Evolutionary conservation across 2,113 vertebrate genomes (phyloP).

Genomic region (Vulpes vulpes): DNA sequence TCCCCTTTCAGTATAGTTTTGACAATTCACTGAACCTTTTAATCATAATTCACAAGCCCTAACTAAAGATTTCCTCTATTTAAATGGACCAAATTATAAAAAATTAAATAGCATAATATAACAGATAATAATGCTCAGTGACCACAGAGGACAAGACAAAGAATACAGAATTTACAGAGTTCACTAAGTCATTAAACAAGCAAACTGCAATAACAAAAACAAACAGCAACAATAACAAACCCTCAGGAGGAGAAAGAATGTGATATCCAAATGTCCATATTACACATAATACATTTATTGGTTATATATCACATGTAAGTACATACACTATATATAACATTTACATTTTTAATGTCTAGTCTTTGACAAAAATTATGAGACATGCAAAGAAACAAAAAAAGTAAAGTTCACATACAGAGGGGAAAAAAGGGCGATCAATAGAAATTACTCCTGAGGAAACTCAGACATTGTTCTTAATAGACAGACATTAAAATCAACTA

Average conservation of each 20-base stretch:
- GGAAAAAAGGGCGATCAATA: neutral
- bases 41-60: neutral
- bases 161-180: neutral
- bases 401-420: no score
- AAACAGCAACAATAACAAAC: neutral
- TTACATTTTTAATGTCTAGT: neutral
- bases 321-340: neutral
- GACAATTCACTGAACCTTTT: neutral
- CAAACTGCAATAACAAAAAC: neutral
- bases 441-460: neutral
- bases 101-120: neutral
- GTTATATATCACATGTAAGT: no score
- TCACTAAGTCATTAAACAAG: neutral
- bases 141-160: neutral
- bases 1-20: neutral
- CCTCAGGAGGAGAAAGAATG: neutral
- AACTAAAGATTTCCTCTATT: neutral
- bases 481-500: neutral
- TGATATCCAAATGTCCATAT: neutral
- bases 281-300: neutral
- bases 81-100: neutral
- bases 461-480: neutral
- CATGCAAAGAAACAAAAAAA: slow-evolving; percentile 13
- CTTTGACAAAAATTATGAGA: slow-evolving; percentile 8
- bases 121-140: neutral